Conservation (phyloP, 2,888 invertebrate genomes). For the Danaus chrysippus region DNA sequence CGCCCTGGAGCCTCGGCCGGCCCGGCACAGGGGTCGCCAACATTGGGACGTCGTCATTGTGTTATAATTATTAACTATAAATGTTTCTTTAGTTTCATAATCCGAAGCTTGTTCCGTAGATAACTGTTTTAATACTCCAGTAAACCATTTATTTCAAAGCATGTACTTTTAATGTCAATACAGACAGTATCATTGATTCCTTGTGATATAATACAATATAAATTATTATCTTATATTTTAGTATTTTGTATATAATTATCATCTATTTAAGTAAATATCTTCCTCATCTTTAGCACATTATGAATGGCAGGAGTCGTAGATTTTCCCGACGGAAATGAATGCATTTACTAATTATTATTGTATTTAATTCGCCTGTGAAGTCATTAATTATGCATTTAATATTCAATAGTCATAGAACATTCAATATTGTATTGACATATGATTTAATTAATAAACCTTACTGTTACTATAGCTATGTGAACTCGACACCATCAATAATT, state of each 20-base stretch:
- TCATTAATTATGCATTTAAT: neutral
- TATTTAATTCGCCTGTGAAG: conserved; percentile 1
- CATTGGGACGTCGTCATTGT: neutral
- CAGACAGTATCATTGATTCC: no score
- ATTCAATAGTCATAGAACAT: neutral
- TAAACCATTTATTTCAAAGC: no score
- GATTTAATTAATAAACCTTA: conserved; percentile 9
- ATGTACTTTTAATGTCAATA: no score
- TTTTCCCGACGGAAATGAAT: conserved; percentile 10
- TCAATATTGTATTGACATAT: neutral
- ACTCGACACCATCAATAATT: no score
- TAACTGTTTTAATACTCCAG: no score
- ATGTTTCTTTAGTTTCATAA: no score
- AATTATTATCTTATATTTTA: neutral
- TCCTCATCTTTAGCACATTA: conserved; percentile 16
- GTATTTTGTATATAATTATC: conserved; percentile 14
- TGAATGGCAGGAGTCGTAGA: conserved; percentile 16
- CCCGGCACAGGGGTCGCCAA: conserved; percentile 2
- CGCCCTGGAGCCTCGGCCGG: neutral
- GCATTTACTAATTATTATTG: conserved; percentile 1
- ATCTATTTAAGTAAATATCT: conserved; percentile 16
- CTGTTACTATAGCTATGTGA: neutral
- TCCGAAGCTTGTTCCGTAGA: no score
- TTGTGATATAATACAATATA: no score
- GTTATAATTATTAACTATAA: no score